Evolutionary conservation across 2,797 vertebrate species (phyloP).

Genomic region (Anniella stebbinsi): DNA sequence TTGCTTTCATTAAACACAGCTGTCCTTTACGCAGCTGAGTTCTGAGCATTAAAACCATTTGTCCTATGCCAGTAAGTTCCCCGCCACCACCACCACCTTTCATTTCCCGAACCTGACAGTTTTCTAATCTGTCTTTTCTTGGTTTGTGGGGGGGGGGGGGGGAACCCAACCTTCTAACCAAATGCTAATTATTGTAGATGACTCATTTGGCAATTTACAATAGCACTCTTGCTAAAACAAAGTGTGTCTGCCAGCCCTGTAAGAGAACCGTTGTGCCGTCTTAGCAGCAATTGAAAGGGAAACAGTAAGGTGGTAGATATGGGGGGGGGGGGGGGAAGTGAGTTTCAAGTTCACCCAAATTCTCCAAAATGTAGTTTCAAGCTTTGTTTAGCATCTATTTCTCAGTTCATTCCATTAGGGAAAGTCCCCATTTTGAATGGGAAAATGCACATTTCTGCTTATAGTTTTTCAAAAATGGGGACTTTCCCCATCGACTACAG

Average conservation of each 20-base stretch:
- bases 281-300: no score
- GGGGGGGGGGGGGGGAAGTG: no score
- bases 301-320: no score
- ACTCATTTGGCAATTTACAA: constrained; percentile 1
- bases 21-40: constrained; percentile 13
- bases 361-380: no score
- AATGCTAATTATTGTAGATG: constrained; percentile 22
- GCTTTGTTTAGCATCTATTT: no score
- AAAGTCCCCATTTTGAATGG: no score
- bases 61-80: not conserved
- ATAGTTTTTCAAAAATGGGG: no score
- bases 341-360: no score
- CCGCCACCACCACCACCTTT: no score
- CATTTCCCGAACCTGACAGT: not conserved
- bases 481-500: no score
- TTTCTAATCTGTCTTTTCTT: not conserved
- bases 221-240: not conserved
- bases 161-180: not conserved
- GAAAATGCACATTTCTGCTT: no score
- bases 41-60: constrained; percentile 3
- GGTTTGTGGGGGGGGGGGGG: not conserved
- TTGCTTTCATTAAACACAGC: constrained; percentile 22
- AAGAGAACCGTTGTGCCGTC: not conserved
- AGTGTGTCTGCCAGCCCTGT: not conserved
- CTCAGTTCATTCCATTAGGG: no score